Conservation (phyloP, 23 tunicate species). For the Corella eumyota region DNA sequence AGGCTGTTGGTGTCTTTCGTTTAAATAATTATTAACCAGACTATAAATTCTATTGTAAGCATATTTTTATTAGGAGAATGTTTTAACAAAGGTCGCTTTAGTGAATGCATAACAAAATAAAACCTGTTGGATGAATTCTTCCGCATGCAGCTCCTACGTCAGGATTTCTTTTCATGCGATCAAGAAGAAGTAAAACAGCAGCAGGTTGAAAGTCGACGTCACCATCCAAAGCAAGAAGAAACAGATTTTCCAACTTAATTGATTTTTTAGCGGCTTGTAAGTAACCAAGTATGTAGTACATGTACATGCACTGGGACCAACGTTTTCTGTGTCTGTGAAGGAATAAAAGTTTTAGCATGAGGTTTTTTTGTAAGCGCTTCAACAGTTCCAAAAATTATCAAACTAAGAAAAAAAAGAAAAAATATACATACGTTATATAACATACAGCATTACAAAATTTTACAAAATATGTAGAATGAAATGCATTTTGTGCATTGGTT, state of each 20-base stretch:
- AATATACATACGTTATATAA: no score
- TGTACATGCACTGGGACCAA: slow-evolving; percentile 99
- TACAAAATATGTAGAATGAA: no score
- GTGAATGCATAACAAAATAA: no score
- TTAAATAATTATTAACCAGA: no score
- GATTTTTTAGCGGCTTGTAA: slow-evolving; percentile 62
- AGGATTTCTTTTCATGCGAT: slow-evolving; percentile 85
- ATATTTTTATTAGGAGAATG: no score
- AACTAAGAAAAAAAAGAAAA: no score
- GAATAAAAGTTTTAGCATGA: background rate
- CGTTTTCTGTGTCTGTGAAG: slow-evolving; percentile 73
- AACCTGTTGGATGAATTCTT: slow-evolving; percentile 92
- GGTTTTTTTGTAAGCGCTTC: background rate
- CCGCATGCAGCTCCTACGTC: slow-evolving; percentile 97
- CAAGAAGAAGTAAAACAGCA: slow-evolving; percentile 52
- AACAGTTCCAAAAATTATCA: no score
- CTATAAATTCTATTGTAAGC: no score
- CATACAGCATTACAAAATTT: no score
- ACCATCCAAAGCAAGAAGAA: slow-evolving; percentile 88
- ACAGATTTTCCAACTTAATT: slow-evolving; percentile 58
- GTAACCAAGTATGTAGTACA: slow-evolving; percentile 95
- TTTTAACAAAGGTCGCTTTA: no score
- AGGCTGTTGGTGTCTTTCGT: no score
- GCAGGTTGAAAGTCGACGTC: slow-evolving; percentile 98
- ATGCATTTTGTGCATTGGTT: background rate